A percentile compares a stretch with the other conserved stretches of the same genome.
phyloP scores from a whole-genome alignment of 2,113 vertebrate species.

The Misgurnus mizolepis region DNA sequence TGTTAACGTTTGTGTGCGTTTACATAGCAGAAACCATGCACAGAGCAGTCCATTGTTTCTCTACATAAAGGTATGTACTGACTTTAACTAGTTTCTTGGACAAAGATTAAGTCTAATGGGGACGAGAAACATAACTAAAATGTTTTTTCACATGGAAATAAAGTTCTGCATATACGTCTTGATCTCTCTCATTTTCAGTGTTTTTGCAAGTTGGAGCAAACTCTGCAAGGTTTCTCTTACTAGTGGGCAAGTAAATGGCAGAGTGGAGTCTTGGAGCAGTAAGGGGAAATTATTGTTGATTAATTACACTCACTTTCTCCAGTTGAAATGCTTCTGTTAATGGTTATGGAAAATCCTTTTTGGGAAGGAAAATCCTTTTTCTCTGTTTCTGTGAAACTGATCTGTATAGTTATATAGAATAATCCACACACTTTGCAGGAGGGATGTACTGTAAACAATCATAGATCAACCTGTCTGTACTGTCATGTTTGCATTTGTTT shows the following conservation, averaged over 20 bases:
- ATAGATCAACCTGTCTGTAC: neutral
- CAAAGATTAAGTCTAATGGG: neutral
- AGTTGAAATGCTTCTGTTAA: neutral
- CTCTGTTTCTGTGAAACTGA: conserved; percentile 8
- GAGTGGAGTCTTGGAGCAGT: too few relatives aligned
- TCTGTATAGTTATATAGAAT: neutral
- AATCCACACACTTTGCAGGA: neutral
- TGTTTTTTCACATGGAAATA: too few relatives aligned
- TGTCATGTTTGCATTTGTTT: neutral
- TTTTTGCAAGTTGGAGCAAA: too few relatives aligned
- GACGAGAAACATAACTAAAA: too few relatives aligned
- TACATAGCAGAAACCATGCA: conserved; percentile 6
- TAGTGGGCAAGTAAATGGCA: too few relatives aligned
- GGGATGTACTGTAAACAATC: neutral
- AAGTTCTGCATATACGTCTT: too few relatives aligned
- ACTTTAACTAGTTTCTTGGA: neutral
- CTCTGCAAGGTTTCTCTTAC: too few relatives aligned
- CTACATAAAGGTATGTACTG: neutral
- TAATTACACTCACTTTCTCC: too few relatives aligned
- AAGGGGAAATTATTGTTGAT: too few relatives aligned
- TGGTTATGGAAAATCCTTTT: neutral
- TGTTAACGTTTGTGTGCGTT: neutral
- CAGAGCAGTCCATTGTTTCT: neutral
- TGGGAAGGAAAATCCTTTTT: neutral
- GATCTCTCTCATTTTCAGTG: too few relatives aligned